Evolutionary conservation across 2,888 invertebrate species (phyloP), one percentile per base, ranked within the genome.

Genomic region (Agrotis puta): DNA sequence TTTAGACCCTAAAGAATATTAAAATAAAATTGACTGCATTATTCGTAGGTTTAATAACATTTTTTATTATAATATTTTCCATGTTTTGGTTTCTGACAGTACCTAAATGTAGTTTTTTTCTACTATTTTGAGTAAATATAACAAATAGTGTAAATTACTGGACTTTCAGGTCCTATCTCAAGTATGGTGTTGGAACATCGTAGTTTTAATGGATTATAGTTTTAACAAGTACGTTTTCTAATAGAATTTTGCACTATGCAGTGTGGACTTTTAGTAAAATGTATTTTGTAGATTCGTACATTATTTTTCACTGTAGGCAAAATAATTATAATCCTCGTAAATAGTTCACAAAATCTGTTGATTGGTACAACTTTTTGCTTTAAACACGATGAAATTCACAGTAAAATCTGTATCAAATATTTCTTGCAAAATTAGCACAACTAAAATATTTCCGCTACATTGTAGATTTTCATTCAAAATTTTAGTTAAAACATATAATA

Each of bases 121-220:
- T 79, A 61, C 61, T 81, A 50, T 68, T 78, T 79, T 82, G 81
- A 64, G 73, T 83, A 67, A 70, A 70, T 82, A 57, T 80, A 85
- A 82, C 73, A 85, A 87, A 87, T 88, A 86, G 81, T 81, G 63
- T 74, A 82, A 69, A 82, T 74, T 79, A 63, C 89, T 93, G 93
- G 92, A 92, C 92, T 95, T 95, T 92, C 95, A 94, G 95, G 92
- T 93, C 90, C 90, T 91, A 90, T 90, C 93, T 92, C 92, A 94
- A 94, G 91, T 94, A 91, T 88, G 92, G 87, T 88, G 94, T 91
- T 84, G 93, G 91, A 91, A 87, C 91, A 77, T 88, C 94, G 87
- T 94, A 95, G 90, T 92, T 88, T 86, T 88, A 80, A 87, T 90
- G 89, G 91, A 91, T 89, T 87, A 88, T 85, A 84, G 73, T 87